Evolutionary conservation across 2,888 invertebrate genomes (phyloP), one percentile per base, ranked within the genome.

Genomic region (Oxytorus armatus): DNA sequence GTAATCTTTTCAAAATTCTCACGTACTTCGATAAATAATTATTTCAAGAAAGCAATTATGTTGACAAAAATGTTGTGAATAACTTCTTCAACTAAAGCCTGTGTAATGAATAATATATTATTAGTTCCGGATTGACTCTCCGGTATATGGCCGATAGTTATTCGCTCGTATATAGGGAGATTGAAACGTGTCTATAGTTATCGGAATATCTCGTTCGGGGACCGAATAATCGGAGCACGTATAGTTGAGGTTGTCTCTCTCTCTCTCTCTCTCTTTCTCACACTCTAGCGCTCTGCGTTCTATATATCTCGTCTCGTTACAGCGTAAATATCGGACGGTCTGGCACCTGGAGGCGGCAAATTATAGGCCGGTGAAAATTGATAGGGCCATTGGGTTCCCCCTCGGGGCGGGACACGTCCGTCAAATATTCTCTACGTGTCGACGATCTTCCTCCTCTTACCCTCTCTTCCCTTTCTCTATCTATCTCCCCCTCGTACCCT

Each of bases 321-420:
- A 74, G 63, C 80, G 79, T 85, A 84, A 83, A 81, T 84, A 82
- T 83, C 82, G 81, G 73, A 59, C 78, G 80, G 78, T 42, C 49
- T 55, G 75, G 77, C 81, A 79, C 75, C 77, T 81, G 81, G 66
- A 68, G 75, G 82, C 75, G 79, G 80, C 82, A 85, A 86, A 87
- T 87, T 86, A 86, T 82, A 87, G 86, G 80, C 83, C 87, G 83
- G 85, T 79, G 79, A 84, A 85, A 87, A 86, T 87, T 86, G 85
- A 86, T 87, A 86, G 86, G 88, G 79, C 83, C 85, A 84, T 83
- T 79, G 72, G 53, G 66, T 69, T 68, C 74, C 76, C 57, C 81
- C 79, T 74, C 57, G 68, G 80, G 85, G 86, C 85, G 84, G 82
- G 75, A 78, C 83, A 61, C 80, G 82, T 87, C 82, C 83, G 84